Base-by-base conservation (phyloP, 2,888 invertebrate species). In the Drosophila formosana region DNA sequence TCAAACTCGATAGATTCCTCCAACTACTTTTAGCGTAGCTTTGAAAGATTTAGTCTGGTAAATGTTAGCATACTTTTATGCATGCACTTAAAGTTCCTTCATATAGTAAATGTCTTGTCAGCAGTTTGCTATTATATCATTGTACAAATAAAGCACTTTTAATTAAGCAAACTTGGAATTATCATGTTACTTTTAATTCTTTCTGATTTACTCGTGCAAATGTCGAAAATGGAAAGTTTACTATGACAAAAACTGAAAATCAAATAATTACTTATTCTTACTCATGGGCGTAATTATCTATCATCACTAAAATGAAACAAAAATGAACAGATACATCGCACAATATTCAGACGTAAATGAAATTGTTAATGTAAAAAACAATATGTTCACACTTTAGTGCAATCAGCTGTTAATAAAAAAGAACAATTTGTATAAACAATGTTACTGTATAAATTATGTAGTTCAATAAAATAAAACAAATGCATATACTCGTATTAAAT, bases 21-120 rank as follows among this genome's bases (percentile, higher is more conserved):
- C 0, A 39, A 58, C 3, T 68, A 75, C 41, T 75, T 75, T 52
- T 84, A 64, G 49, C 11, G 4, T 18, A n/a, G 25, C 26, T n/a
- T 11, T 2, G 30, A 30, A 30, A 4, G 1, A 18, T 8, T n/a
- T 43, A 23, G 90, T 34, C 0, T 18, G n/a, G 11, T 8, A n/a
- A 49, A 41, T 9, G 32, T 46, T 45, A 75, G 70, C 73, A 67
- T 67, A 73, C 68, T 50, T 73, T 75, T 74, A 73, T 50, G 62
- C 68, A 32, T 52, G 13, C 1, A 34, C 26, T 47, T 64, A 72
- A 49, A 64, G 34, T 66, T 64, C 57, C 58, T 58, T 57, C 8
- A 18, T n/a, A 9, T 18, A 18, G 18, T 18, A 8, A 23, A 8
- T 43, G 45, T 25, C 5, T 45, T 13, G 55, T 13, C 25, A 34